A percentile compares a stretch with the other conserved stretches of the same genome.
Conservation (phyloP, 2,113 vertebrate species). For the Esox niger region DNA sequence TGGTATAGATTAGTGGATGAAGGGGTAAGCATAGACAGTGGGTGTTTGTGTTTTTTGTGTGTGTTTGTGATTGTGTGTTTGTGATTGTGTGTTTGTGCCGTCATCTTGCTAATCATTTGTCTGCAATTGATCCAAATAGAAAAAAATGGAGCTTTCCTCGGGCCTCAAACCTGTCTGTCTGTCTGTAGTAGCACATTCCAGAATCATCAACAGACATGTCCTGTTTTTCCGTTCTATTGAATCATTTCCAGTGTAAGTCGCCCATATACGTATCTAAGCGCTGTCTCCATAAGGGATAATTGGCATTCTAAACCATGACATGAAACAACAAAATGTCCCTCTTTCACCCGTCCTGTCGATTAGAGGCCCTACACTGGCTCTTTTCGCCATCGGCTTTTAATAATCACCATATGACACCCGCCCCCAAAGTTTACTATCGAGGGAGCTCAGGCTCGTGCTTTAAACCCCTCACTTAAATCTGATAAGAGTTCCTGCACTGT, state of each 20-base stretch:
- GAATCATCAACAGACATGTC: background rate
- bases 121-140: slow-evolving; percentile 54
- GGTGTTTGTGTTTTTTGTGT: slow-evolving; percentile 8
- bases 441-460: slow-evolving; percentile 45
- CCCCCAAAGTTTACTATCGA: slow-evolving; percentile 55
- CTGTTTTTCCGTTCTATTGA: background rate
- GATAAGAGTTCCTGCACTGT: slow-evolving; percentile 66
- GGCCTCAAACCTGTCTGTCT: slow-evolving; percentile 5
- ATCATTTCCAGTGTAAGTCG: background rate
- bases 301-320: background rate
- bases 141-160: slow-evolving; percentile 10
- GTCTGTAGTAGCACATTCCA: background rate
- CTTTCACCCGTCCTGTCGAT: slow-evolving; percentile 22
- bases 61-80: slow-evolving; percentile 4
- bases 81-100: slow-evolving; percentile 19
- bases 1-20: slow-evolving; percentile 52
- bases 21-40: slow-evolving; percentile 14
- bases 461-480: slow-evolving; percentile 66
- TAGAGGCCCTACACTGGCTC: slow-evolving; percentile 20
- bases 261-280: background rate
- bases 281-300: background rate
- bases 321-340: background rate
- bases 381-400: slow-evolving; percentile 32
- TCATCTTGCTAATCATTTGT: slow-evolving; percentile 49
- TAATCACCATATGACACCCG: slow-evolving; percentile 38